A percentile compares a stretch with the other conserved stretches of the same genome.
Evolutionary conservation across 2,888 invertebrate genomes (phyloP).

Genomic region (Notocelia uddmanniana): DNA sequence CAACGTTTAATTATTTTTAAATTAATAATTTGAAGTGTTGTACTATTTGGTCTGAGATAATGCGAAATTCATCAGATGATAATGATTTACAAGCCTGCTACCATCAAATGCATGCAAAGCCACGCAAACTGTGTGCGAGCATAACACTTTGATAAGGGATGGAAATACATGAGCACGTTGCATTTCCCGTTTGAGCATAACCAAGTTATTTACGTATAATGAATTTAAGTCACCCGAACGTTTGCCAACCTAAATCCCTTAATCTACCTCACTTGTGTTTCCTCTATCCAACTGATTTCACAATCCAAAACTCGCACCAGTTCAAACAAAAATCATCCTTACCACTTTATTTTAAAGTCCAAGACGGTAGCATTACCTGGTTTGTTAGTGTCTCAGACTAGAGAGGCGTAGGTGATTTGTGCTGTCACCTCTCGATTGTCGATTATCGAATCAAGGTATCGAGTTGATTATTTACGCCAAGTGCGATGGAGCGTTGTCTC

Average conservation of each 20-base stretch:
- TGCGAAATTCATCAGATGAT: too few species aligned
- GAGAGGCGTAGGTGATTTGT: slow-evolving; percentile 65
- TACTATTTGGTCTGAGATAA: too few species aligned
- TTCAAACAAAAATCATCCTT: slow-evolving; percentile 50
- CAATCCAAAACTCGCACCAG: slow-evolving; percentile 54
- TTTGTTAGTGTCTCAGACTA: slow-evolving; percentile 56
- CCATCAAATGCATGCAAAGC: not conserved
- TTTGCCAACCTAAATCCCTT: slow-evolving; percentile 61
- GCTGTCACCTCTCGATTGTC: slow-evolving; percentile 64
- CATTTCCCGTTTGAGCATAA: slow-evolving; percentile 39
- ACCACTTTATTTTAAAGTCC: slow-evolving; percentile 42
- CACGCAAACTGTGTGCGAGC: not conserved
- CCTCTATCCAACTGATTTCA: slow-evolving; percentile 60
- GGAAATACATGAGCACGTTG: not conserved
- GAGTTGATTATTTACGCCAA: slow-evolving; percentile 67
- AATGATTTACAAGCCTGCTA: too few species aligned
- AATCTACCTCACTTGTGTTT: slow-evolving; percentile 65
- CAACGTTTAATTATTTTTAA: too few species aligned
- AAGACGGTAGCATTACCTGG: slow-evolving; percentile 47
- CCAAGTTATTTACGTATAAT: slow-evolving; percentile 46
- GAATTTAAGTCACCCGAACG: slow-evolving; percentile 59
- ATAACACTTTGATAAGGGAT: not conserved
- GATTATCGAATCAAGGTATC: slow-evolving; percentile 62
- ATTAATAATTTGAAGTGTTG: too few species aligned
- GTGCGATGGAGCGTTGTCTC: slow-evolving; percentile 57